These are phyloP conservation scores for Idaea aversata DNA, from an alignment of 2,888 invertebrate species.

Conservation along the genomic window DNA sequence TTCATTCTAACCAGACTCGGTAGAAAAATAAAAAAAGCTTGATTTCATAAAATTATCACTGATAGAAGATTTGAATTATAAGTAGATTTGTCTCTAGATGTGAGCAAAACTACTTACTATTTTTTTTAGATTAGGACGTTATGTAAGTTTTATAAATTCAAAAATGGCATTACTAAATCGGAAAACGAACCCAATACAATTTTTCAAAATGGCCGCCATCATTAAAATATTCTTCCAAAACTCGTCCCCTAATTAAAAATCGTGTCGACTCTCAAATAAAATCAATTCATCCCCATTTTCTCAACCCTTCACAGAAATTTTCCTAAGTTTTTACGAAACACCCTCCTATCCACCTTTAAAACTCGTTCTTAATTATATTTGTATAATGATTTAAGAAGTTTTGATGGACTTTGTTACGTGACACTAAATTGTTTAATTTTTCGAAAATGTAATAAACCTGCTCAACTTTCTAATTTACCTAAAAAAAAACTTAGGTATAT, in stretches of 20 bases:
- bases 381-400: constrained; percentile 62
- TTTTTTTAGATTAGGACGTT: constrained; percentile 8
- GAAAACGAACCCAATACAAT: not conserved
- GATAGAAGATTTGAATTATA: too few relatives aligned
- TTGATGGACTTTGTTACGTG: constrained; percentile 45
- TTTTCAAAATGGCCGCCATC: constrained; percentile 34
- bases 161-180: not conserved
- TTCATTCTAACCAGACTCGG: too few relatives aligned
- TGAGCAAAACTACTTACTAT: too few relatives aligned
- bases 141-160: not conserved
- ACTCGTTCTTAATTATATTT: constrained; percentile 65
- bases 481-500: too few relatives aligned
- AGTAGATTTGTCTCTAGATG: too few relatives aligned
- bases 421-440: constrained; percentile 20
- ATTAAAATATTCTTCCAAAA: constrained; percentile 36
- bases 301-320: constrained; percentile 38
- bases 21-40: too few relatives aligned
- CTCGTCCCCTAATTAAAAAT: constrained; percentile 68
- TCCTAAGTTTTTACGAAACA: constrained; percentile 49
- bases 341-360: constrained; percentile 44
- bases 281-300: constrained; percentile 60
- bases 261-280: constrained; percentile 76
- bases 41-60: too few relatives aligned
- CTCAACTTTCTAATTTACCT: not conserved
- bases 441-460: not conserved